phyloP scores from a whole-genome alignment of 2,113 vertebrate species.

The Catharus bicknelli region DNA sequence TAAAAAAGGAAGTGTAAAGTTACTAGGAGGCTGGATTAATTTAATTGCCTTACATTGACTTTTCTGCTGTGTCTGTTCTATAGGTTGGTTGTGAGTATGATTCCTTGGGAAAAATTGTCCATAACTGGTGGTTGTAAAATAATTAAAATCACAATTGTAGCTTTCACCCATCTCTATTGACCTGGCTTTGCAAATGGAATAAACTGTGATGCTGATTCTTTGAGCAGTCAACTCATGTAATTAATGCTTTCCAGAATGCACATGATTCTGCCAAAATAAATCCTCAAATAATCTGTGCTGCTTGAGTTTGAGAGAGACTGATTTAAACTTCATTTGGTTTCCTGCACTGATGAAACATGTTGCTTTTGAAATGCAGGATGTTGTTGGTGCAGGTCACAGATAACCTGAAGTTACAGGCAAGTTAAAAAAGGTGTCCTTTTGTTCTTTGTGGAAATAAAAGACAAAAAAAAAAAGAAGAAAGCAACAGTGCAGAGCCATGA shows the following conservation, averaged over 20 bases:
- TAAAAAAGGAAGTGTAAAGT: neutral
- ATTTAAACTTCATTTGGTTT: neutral
- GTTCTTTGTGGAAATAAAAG: neutral
- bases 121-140: neutral
- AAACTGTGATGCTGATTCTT: neutral
- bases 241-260: neutral
- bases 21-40: neutral
- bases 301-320: neutral
- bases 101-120: neutral
- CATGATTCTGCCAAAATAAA: neutral
- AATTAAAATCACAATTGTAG: neutral
- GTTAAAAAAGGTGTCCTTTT: neutral
- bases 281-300: neutral
- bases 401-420: neutral
- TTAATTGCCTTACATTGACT: neutral
- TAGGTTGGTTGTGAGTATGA: neutral
- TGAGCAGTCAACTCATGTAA: neutral
- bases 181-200: neutral
- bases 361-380: neutral
- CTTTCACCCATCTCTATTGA: neutral
- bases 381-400: neutral
- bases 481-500: neutral
- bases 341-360: neutral
- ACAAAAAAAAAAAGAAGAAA: neutral
- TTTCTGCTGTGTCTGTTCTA: neutral